phyloP scores from a whole-genome alignment of 2,888 invertebrate genomes.

The Portevinia maculata region DNA sequence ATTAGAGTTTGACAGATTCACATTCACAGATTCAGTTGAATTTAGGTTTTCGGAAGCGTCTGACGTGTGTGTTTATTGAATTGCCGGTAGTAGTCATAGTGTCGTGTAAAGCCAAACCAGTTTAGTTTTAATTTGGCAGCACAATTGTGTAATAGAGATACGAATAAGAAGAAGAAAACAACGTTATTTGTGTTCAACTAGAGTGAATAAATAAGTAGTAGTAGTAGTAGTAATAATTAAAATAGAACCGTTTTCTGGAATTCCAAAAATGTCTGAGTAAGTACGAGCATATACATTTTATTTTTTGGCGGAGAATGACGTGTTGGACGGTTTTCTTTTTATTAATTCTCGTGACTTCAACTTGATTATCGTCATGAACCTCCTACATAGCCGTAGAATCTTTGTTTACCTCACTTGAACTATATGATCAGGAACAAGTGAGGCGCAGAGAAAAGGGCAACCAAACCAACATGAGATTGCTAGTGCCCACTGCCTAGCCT shows the following conservation, averaged over 20 bases:
- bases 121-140: background rate
- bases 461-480: no score
- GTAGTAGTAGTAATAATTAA: no score
- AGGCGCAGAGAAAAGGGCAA: no score
- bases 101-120: slow-evolving; percentile 26
- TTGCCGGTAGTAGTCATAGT: slow-evolving; percentile 2
- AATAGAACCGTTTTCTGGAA: slow-evolving; percentile 12
- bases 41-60: slow-evolving; percentile 34
- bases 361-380: no score
- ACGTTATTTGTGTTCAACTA: slow-evolving; percentile 13
- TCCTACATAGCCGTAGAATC: no score
- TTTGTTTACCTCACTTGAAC: no score
- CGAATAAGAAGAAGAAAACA: slow-evolving; percentile 33
- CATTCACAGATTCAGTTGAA: slow-evolving; percentile 30
- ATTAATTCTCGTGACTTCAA: no score
- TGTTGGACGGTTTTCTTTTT: background rate
- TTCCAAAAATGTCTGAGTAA: slow-evolving; percentile 47
- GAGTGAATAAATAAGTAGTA: slow-evolving; percentile 4
- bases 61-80: slow-evolving; percentile 24
- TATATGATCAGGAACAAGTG: no score
- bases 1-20: slow-evolving; percentile 6
- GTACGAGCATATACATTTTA: background rate
- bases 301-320: background rate
- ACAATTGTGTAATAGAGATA: background rate
- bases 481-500: no score